Conservation (phyloP, 2,797 vertebrate species). For the Pipistrellus nathusii region DNA sequence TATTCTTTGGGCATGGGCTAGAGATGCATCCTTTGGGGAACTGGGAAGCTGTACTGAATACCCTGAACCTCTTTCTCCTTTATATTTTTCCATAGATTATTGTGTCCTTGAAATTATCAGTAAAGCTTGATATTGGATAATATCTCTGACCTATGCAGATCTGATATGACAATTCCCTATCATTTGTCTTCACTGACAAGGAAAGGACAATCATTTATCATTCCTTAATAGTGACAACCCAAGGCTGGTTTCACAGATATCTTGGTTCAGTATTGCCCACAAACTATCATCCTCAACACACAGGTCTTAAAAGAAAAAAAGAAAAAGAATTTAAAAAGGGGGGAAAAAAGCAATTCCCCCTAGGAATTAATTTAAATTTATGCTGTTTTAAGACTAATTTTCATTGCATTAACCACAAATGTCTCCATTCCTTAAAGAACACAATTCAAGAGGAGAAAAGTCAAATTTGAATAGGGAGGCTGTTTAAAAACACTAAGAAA, state of each 20-base stretch:
- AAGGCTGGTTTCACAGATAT: background rate
- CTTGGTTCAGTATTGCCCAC: background rate
- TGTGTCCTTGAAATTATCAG: background rate
- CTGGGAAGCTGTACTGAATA: background rate
- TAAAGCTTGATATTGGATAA: background rate
- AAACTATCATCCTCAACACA: background rate
- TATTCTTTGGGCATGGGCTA: background rate
- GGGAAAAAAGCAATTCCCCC: no score
- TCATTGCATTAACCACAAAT: slow-evolving; percentile 7
- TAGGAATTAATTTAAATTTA: slow-evolving; percentile 16
- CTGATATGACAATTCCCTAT: background rate
- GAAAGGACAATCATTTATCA: background rate
- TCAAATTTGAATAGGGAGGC: background rate
- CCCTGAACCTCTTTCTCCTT: background rate
- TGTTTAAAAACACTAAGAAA: background rate
- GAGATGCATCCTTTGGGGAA: background rate
- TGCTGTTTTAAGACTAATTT: background rate
- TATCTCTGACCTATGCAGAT: background rate
- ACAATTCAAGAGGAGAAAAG: background rate
- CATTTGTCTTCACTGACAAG: background rate
- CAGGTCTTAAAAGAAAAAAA: background rate
- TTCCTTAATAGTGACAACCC: background rate
- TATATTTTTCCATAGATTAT: background rate
- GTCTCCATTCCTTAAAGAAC: background rate
- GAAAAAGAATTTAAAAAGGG: background rate